Evolutionary conservation across 2,888 invertebrate genomes (phyloP).

Genomic region (Eilema sororculum): DNA sequence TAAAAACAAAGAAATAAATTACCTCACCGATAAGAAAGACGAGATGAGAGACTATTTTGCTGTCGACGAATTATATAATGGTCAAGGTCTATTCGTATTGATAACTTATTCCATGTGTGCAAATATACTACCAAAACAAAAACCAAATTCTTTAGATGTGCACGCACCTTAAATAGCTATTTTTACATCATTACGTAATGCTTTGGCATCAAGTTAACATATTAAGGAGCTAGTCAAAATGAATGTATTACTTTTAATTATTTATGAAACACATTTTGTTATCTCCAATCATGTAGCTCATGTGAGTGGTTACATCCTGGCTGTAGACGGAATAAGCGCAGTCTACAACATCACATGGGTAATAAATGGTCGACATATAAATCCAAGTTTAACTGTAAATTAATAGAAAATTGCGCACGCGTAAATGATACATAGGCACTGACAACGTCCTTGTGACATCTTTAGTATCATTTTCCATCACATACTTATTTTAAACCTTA

Average conservation of each 20-base stretch:
- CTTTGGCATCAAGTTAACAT: not conserved
- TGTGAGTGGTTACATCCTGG: not conserved
- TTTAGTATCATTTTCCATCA: too few species aligned
- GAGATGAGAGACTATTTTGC: too few species aligned
- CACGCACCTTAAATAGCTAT: constrained; percentile 2
- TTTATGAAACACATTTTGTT: constrained; percentile 1
- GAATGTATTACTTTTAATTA: constrained; percentile 1
- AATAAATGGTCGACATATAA: not conserved
- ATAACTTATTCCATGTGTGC: not conserved
- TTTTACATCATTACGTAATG: not conserved
- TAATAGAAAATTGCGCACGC: too few species aligned
- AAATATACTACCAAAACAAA: not conserved
- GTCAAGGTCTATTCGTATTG: not conserved
- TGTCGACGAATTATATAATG: not conserved
- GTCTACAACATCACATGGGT: not conserved
- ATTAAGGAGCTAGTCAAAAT: not conserved
- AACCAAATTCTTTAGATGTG: not conserved
- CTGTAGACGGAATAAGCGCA: too few species aligned
- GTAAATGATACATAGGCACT: too few species aligned
- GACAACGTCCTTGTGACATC: too few species aligned
- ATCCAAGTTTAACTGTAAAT: too few species aligned
- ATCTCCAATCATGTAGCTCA: not conserved
- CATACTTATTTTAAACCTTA: too few species aligned
- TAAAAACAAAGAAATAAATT: not conserved
- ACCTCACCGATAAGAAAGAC: not conserved